These are phyloP conservation scores for Caenorhabditis parvicauda DNA, from an alignment of 2,888 invertebrate species.

Conservation along the genomic window DNA sequence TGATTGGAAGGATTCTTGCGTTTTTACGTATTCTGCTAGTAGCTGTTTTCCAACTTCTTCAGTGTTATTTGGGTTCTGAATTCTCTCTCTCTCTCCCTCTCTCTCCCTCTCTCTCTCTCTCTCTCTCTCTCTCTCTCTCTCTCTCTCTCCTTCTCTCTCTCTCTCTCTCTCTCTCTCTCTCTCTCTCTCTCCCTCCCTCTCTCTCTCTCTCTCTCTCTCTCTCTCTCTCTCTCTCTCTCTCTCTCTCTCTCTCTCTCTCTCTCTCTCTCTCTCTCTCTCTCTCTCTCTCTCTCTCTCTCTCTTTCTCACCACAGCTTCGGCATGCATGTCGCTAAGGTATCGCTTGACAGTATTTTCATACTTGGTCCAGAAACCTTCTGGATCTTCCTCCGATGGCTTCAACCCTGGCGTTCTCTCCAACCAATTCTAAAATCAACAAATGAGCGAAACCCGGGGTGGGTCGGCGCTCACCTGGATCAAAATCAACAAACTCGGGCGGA, in stretches of 20 bases:
- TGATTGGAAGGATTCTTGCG: constrained; percentile 62
- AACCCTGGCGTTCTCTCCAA: constrained; percentile 89
- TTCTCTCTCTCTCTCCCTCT: not conserved
- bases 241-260: constrained; percentile 3
- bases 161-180: constrained; percentile 1
- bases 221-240: constrained; percentile 5
- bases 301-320: not conserved
- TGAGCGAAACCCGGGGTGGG: too few relatives aligned
- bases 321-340: constrained; percentile 68
- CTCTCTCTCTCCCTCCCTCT: not conserved
- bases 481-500: constrained; percentile 79
- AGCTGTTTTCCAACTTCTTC: constrained; percentile 37
- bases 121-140: constrained; percentile 10
- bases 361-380: constrained; percentile 89
- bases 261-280: not conserved
- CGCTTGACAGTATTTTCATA: constrained; percentile 71
- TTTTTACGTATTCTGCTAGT: constrained; percentile 67
- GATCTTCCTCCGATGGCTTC: constrained; percentile 65
- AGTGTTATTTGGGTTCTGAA: constrained; percentile 5
- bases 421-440: constrained; percentile 35
- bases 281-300: constrained; percentile 4
- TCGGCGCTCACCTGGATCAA: constrained; percentile 75
- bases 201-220: not conserved
- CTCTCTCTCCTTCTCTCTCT: constrained; percentile 2
- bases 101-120: constrained; percentile 4